phyloP scores from a whole-genome alignment of 1,140 invertebrate species.

The Anastrepha obliqua region DNA sequence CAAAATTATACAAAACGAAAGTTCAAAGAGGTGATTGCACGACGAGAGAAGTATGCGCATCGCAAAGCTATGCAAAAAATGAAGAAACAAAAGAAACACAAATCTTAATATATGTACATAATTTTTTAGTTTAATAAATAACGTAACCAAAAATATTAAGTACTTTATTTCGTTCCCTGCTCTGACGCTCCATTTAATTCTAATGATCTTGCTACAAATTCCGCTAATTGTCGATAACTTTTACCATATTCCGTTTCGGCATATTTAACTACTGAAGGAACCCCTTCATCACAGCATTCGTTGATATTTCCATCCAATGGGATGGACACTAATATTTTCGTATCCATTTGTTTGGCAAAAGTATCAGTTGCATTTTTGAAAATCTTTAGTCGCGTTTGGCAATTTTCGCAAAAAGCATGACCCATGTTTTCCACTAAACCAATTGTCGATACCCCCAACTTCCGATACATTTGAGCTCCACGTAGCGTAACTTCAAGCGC shows the following conservation, averaged over 20 bases:
- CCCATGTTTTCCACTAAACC: conserved; percentile 93
- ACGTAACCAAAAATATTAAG: neutral
- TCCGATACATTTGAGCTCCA: conserved; percentile 88
- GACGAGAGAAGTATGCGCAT: conserved; percentile 78
- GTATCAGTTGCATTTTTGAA: conserved; percentile 78
- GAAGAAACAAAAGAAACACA: conserved; percentile 70
- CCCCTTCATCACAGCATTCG: conserved; percentile 83
- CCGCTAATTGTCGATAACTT: conserved; percentile 62
- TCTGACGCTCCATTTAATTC: neutral
- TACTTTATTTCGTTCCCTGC: neutral
- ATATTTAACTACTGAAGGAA: conserved; percentile 84
- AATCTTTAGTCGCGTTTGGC: conserved; percentile 78
- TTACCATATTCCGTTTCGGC: conserved; percentile 75
- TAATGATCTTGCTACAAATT: conserved; percentile 58
- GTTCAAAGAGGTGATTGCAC: conserved; percentile 86
- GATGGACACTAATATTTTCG: conserved; percentile 82
- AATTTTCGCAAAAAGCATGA: conserved; percentile 82
- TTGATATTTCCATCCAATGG: conserved; percentile 84
- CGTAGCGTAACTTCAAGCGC: conserved; percentile 87
- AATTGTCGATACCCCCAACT: conserved; percentile 85
- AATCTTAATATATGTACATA: conserved; percentile 58
- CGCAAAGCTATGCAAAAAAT: conserved; percentile 69
- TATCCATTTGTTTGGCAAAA: conserved; percentile 77
- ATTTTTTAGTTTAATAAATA: conserved; percentile 44
- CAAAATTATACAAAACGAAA: conserved; percentile 90